These are phyloP conservation scores for Diacarnus erythraeanus DNA, from an alignment of 37 sponge, comb jelly and placozoan genomes.

Conservation along the genomic window DNA sequence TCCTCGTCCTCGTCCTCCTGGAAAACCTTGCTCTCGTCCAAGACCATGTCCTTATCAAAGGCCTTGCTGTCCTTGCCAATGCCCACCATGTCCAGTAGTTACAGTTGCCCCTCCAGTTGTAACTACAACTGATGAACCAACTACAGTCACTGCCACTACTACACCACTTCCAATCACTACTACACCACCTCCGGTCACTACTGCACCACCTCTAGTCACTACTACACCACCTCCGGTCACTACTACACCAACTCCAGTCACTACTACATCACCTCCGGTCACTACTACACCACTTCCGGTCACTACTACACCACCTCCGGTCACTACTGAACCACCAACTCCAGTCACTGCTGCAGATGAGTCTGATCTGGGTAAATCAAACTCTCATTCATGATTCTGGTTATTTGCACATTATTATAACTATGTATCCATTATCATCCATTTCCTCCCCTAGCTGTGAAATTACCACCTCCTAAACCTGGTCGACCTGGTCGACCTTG, in stretches of 20 bases:
- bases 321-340: not conserved
- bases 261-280: not conserved
- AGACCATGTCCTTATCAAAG: too few relatives aligned
- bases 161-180: not conserved
- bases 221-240: not conserved
- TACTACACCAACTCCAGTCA: not conserved
- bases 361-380: too few relatives aligned
- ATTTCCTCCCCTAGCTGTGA: too few relatives aligned
- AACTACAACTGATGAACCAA: not conserved
- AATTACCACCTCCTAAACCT: too few relatives aligned
- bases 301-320: not conserved
- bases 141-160: not conserved
- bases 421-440: too few relatives aligned
- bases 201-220: not conserved
- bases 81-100: too few relatives aligned
- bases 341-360: not conserved
- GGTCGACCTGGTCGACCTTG: too few relatives aligned
- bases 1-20: too few relatives aligned
- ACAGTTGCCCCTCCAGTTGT: not conserved
- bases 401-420: too few relatives aligned
- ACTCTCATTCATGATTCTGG: too few relatives aligned
- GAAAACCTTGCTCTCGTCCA: too few relatives aligned
- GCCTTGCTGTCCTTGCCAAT: too few relatives aligned
- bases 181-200: not conserved
- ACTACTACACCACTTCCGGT: not conserved